Percentiles rank a stretch among this genome's conserved stretches.
Evolutionary conservation across 2,113 vertebrate genomes (phyloP).

Genomic region (Spea multiplicata): DNA sequence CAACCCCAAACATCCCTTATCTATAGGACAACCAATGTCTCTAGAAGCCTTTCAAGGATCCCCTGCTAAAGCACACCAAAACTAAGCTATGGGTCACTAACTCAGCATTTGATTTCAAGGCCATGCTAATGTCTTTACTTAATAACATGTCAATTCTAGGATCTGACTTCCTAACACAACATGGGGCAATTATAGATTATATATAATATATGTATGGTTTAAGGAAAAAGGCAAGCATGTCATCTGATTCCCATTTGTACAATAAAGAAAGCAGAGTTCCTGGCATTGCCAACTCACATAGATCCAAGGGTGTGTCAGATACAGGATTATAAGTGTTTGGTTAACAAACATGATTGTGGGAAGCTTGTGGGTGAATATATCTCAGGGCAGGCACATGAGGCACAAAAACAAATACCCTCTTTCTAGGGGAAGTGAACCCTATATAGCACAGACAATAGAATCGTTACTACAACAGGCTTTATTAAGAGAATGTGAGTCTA

Average conservation of each 20-base stretch:
- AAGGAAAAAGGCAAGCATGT: neutral
- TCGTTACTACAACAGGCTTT: too few relatives aligned
- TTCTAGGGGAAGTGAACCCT: too few relatives aligned
- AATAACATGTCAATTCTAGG: neutral
- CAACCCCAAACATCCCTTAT: neutral
- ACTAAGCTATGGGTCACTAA: neutral
- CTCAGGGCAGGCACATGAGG: too few relatives aligned
- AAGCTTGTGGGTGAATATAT: neutral
- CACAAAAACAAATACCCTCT: too few relatives aligned
- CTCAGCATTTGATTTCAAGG: neutral
- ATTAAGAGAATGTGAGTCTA: too few relatives aligned
- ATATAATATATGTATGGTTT: neutral
- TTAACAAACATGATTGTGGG: neutral
- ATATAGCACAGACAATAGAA: too few relatives aligned
- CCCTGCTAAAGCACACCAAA: neutral
- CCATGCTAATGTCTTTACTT: neutral
- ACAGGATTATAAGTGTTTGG: neutral
- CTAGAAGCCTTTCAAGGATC: neutral
- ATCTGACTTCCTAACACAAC: neutral
- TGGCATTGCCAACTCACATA: neutral
- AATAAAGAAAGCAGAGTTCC: neutral
- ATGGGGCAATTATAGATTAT: neutral
- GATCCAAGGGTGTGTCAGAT: neutral
- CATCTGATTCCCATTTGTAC: neutral
- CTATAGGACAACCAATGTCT: neutral